A percentile compares a stretch with the other conserved stretches of the same genome.
These are phyloP conservation scores for Ptyas mucosa DNA, from an alignment of 2,113 vertebrate genomes.

Conservation along the genomic window DNA sequence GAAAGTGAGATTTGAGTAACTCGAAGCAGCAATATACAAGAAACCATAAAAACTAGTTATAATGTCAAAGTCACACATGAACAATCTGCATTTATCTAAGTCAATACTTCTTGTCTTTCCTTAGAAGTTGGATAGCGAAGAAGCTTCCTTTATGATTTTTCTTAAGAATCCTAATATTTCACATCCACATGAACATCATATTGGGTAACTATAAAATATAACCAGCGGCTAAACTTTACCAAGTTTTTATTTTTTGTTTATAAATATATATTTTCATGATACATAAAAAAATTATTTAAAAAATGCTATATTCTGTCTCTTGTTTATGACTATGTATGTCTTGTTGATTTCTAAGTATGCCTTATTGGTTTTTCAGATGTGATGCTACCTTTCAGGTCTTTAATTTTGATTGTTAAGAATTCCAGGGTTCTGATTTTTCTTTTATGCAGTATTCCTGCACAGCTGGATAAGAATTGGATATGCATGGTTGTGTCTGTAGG, in stretches of 20 bases:
- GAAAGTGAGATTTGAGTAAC: conserved; percentile 37
- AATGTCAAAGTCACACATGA: conserved; percentile 53
- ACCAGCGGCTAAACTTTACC: neutral
- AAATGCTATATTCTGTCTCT: neutral
- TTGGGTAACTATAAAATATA: neutral
- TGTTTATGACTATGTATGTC: neutral
- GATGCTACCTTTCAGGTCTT: neutral
- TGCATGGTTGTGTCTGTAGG: neutral
- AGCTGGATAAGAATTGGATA: neutral
- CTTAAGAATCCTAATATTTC: conserved; percentile 4
- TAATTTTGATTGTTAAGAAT: neutral
- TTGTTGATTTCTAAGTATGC: neutral
- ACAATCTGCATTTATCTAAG: conserved; percentile 34
- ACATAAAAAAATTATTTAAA: neutral
- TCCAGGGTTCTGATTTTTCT: neutral
- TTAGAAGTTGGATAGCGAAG: neutral
- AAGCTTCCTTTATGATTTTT: neutral
- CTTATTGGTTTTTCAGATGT: neutral
- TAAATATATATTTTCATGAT: neutral
- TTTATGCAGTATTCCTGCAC: no score
- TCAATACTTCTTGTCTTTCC: neutral
- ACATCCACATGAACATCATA: neutral
- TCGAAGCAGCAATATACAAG: conserved; percentile 42
- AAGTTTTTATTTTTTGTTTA: neutral
- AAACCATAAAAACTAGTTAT: conserved; percentile 44